Conservation (phyloP, 2,113 vertebrate species). For the Notiomystis cincta region DNA sequence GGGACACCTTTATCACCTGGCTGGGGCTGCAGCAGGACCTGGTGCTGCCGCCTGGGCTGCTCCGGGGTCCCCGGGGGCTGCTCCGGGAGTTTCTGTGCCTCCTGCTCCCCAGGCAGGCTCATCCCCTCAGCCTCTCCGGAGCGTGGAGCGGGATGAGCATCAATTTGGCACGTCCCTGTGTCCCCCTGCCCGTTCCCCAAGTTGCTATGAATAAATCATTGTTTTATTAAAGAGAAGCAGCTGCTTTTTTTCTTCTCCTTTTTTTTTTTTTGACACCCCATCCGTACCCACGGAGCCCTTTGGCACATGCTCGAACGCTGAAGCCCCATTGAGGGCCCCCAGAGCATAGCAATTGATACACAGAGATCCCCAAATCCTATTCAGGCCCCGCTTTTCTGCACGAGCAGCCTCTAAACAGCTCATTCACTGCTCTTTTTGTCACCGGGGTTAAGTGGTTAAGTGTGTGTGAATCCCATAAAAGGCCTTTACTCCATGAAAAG, state of each 20-base stretch:
- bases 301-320: constrained; percentile 74
- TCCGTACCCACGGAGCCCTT: constrained; percentile 37
- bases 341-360: constrained; percentile 77
- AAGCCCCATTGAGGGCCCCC: constrained; percentile 68
- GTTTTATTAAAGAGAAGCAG: constrained; percentile 78
- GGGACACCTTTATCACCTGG: fast-evolving
- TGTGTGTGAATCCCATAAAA: constrained; percentile 75
- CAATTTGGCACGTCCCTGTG: neutral
- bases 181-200: neutral
- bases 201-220: constrained; percentile 81
- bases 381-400: constrained; percentile 70
- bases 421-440: constrained; percentile 78
- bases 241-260: constrained; percentile 60
- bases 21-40: fast-evolving
- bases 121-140: neutral
- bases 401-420: constrained; percentile 70
- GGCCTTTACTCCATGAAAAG: constrained; percentile 73
- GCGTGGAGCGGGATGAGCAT: neutral
- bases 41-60: neutral
- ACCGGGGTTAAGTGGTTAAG: constrained; percentile 79
- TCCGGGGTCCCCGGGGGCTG: neutral
- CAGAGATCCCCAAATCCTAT: constrained; percentile 77
- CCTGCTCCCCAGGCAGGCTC: neutral
- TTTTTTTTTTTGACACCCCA: neutral
- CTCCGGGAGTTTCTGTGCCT: fast-evolving